Conservation (phyloP, 2,113 vertebrate genomes). For the Albula goreensis region DNA sequence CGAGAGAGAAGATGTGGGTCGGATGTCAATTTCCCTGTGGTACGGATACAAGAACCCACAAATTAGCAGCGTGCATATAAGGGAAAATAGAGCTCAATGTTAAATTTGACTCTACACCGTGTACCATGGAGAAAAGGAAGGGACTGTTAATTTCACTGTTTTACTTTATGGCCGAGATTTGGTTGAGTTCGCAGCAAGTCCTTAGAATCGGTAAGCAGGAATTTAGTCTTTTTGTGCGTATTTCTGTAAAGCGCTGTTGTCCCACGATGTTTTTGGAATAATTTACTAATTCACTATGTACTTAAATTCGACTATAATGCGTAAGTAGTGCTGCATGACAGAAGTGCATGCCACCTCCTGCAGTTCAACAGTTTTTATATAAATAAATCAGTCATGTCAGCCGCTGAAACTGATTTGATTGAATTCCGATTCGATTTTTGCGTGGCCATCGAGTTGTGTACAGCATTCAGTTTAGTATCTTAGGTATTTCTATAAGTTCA, state of each 20-base stretch:
- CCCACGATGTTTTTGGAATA: background rate
- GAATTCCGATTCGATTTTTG: background rate
- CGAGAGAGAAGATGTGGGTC: conserved; percentile 56
- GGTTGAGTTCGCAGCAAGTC: conserved; percentile 83
- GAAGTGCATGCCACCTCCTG: background rate
- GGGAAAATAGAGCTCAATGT: conserved; percentile 65
- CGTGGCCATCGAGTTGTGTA: background rate
- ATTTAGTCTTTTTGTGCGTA: background rate
- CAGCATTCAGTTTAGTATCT: background rate
- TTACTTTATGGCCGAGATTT: conserved; percentile 72
- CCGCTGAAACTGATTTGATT: background rate
- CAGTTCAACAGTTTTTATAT: background rate
- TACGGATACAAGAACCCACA: conserved; percentile 60
- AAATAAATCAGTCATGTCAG: background rate
- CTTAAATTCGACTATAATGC: background rate
- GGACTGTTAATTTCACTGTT: conserved; percentile 76
- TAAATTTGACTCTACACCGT: conserved; percentile 59
- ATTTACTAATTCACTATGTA: background rate
- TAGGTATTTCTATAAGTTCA: background rate
- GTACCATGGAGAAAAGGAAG: conserved; percentile 72
- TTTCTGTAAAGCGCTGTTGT: conserved; percentile 5
- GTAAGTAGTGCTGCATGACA: background rate
- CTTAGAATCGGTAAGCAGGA: conserved; percentile 86
- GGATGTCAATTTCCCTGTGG: conserved; percentile 52
- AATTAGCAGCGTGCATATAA: conserved; percentile 65